Base-by-base conservation (phyloP, 2,888 invertebrate genomes). In the Strigamia crassipes region DNA sequence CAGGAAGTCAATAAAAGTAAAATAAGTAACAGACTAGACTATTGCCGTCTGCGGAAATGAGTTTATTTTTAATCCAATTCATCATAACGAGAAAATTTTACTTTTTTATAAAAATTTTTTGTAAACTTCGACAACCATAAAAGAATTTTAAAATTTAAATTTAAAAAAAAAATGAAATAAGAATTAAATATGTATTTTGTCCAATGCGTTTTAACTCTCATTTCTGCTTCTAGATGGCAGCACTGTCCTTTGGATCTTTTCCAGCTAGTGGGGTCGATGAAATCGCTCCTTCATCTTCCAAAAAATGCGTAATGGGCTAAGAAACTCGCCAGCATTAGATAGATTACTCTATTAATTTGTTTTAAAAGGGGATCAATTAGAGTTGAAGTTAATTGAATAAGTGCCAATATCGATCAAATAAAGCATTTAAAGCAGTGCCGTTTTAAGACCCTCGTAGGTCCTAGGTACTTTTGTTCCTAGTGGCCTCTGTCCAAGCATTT, bases 1-100 rank as follows among this genome's bases (percentile, higher is more conserved):
- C 56, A 18, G 13, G 56, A n/a, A 73, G 73, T 73, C 73, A 73
- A 73, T 73, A 73, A 73, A 73, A 73, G 12, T 73, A 73, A 73
- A 73, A 73, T 73, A 31, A 73, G 27, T 27, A 31, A 9, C 38
- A 38, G 38, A 10, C 38, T n/a, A 31, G 73, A 73, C 73, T 15
- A 73, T 31, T 73, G 27, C 73, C 73, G 51, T 73, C 73, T 73
- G 73, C 31, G 27, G 27, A 15, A 31, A 21, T 2, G 12, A 31
- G 31, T 73, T 73, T 73, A 73, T 73, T 73, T 73, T 73, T 73
- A 73, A 73, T 31, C 12, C 73, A 27, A 15, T 73, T 73, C 56
- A n/a, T 56, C 4, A 56, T 18, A 18, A 56, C n/a, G 9, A 1
- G 56, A n/a, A n/a, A n/a, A 27, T 27, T 27, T 27, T 27, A 1